phyloP scores from a whole-genome alignment of 2,888 invertebrate species.

The Xanthia togata region DNA sequence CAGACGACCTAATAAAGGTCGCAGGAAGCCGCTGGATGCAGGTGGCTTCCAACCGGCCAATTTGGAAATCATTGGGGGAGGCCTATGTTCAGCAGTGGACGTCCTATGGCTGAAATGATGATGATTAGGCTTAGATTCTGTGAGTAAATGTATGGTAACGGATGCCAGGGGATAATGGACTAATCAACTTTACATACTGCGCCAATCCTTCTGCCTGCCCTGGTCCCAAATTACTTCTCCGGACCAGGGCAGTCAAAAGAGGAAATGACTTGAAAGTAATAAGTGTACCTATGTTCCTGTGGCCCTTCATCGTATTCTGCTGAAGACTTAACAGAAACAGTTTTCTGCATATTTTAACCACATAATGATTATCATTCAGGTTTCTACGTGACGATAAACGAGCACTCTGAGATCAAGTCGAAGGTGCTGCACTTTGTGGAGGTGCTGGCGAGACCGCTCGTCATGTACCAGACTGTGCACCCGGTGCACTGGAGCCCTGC shows the following conservation, averaged over 20 bases:
- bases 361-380: slow-evolving; percentile 88
- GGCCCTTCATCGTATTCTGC: neutral
- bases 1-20: too few species aligned
- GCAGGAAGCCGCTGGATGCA: too few species aligned
- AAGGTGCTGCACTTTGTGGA: slow-evolving; percentile 98
- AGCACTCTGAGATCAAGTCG: slow-evolving; percentile 96
- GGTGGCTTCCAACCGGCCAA: too few species aligned
- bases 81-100: too few species aligned
- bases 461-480: slow-evolving; percentile 97
- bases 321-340: neutral
- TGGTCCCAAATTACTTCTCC: neutral
- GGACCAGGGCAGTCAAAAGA: neutral
- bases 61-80: too few species aligned
- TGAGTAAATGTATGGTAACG: neutral
- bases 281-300: neutral
- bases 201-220: neutral
- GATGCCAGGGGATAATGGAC: neutral
- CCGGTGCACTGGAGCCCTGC: slow-evolving; percentile 99
- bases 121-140: neutral
- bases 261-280: neutral
- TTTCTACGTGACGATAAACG: slow-evolving; percentile 97
- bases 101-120: too few species aligned
- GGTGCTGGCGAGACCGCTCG: slow-evolving; percentile 98
- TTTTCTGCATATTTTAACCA: neutral
- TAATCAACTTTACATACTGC: neutral